Evolutionary conservation across 1,140 invertebrate species (phyloP), one percentile per base, ranked within the genome.

Genomic region (Drosophila yakuba): DNA sequence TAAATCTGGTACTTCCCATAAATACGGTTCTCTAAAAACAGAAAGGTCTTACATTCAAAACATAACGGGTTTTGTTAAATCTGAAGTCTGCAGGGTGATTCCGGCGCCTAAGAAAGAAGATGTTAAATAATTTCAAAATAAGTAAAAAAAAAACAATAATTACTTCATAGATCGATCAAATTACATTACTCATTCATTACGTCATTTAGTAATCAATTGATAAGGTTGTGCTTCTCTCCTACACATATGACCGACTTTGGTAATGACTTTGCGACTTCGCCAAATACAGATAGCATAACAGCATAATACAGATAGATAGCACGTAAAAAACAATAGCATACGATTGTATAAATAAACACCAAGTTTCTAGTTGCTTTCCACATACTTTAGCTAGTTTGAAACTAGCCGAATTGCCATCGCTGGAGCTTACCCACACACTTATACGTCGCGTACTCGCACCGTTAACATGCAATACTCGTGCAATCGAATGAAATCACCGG

Each of bases 401-500:
- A 14, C 35, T 3, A 20, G n/a, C 15, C 10, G 14, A 36, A 17
- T 12, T 15, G 15, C 6, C 32, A 17, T 15, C 50, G 11, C 50
- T 52, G 15, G 4, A 52, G 15, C 47, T 44, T 36, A 68, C 47
- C 32, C 64, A 38, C 25, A 59, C 48, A 39, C n/a, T 14, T 32
- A 38, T 4, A 25, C 17, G 35, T 52, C 15, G 15, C 17, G 48
- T 25, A 54, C 17, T 45, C 41, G 36, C 39, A 12, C n/a, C 25
- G 38, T 61, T 41, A n/a, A 51, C 43, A 71, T 44, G 57, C 47
- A 51, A 51, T 28, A 64, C 44, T 38, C n/a, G n/a, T 17, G 35
- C 25, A 48, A 2, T 20, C 35, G 59, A 36, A 75, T 79, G 76
- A 80, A 79, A 75, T 80, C 76, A 80, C 55, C 76, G 78, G 63